A percentile compares a stretch with the other conserved stretches of the same genome.
phyloP scores from a whole-genome alignment of 2,888 invertebrate genomes.

The Cataglyphis rosenhaueri region DNA sequence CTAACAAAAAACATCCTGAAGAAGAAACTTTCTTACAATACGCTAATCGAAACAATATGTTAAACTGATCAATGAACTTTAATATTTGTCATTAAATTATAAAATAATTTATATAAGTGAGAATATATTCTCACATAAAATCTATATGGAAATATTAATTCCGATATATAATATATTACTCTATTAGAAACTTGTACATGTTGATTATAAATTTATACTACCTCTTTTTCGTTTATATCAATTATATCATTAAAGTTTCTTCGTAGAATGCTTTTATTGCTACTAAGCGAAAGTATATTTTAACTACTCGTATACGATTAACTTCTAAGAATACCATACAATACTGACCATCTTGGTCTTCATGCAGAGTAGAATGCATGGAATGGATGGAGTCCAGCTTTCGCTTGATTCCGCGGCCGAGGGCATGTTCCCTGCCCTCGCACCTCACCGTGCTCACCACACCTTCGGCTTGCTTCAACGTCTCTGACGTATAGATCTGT shows the following conservation, averaged over 20 bases:
- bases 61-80: not conserved
- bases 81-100: not conserved
- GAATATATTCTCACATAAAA: not conserved
- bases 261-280: conserved; percentile 56
- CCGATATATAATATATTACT: not conserved
- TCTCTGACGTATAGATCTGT: conserved; percentile 85
- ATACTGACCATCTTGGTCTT: conserved; percentile 86
- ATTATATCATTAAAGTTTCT: conserved; percentile 48
- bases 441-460: conserved; percentile 85
- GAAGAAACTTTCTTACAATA: conserved; percentile 54
- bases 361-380: conserved; percentile 85
- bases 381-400: conserved; percentile 85
- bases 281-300: conserved; percentile 48
- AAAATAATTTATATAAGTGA: not conserved
- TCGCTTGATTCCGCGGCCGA: conserved; percentile 85
- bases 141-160: not conserved
- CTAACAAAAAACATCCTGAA: conserved; percentile 46
- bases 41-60: not conserved
- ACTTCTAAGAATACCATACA: conserved; percentile 80
- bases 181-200: conserved; percentile 7
- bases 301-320: conserved; percentile 64
- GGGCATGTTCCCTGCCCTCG: conserved; percentile 83
- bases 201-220: not conserved
- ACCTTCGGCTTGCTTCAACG: conserved; percentile 85
- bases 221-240: not conserved